phyloP scores from a whole-genome alignment of 1,140 invertebrate genomes.

The Calliopsis andreniformis region DNA sequence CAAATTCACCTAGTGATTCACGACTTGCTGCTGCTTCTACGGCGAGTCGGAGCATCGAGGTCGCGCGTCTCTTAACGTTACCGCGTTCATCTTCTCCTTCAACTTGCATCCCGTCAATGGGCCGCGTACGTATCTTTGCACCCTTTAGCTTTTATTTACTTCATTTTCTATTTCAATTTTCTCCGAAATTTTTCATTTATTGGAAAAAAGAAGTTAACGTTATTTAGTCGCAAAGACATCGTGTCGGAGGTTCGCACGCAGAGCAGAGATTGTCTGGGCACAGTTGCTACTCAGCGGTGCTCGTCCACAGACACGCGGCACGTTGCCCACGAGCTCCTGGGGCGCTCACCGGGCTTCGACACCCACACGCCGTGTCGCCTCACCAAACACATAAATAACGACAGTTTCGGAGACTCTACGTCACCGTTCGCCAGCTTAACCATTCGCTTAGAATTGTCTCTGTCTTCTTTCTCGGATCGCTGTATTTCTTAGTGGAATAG shows the following conservation, averaged over 20 bases:
- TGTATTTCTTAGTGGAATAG: conserved; percentile 23
- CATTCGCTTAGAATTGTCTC: conserved; percentile 17
- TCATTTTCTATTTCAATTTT: too few species aligned
- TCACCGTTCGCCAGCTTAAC: conserved; percentile 50
- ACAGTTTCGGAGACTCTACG: conserved; percentile 47
- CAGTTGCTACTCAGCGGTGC: conserved; percentile 25
- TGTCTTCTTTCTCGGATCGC: conserved; percentile 28
- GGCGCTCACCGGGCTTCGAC: conserved; percentile 79
- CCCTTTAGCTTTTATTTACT: too few species aligned
- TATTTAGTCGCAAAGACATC: too few species aligned
- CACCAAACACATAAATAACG: conserved; percentile 78
- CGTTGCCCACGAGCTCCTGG: conserved; percentile 70
- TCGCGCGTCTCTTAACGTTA: conserved; percentile 11
- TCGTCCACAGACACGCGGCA: conserved; percentile 52
- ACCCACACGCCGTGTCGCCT: conserved; percentile 79
- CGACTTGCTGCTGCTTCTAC: conserved; percentile 27
- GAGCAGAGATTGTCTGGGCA: background rate
- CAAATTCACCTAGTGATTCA: conserved; percentile 61
- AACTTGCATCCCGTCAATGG: too few species aligned
- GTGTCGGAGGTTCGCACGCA: too few species aligned
- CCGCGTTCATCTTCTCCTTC: background rate
- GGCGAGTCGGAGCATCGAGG: background rate
- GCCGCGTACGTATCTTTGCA: too few species aligned
- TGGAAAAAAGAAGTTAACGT: too few species aligned
- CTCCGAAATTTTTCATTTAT: too few species aligned